phyloP scores from a whole-genome alignment of 2,888 invertebrate genomes.

The Drosophila kambysellisi region DNA sequence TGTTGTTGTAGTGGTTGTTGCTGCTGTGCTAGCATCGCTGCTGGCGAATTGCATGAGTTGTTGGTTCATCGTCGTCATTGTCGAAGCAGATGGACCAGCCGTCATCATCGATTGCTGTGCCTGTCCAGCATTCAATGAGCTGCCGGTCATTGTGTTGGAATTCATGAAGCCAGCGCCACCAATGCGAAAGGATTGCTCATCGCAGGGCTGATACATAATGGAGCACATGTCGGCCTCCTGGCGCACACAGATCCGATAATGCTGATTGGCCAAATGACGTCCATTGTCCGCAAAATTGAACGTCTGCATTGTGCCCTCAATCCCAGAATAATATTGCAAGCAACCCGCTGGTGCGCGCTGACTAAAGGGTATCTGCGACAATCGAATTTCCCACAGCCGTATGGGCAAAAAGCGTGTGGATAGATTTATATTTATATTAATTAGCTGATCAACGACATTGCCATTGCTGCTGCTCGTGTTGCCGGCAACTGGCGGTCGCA shows the following conservation, averaged over 20 bases:
- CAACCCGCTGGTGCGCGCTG: conserved; percentile 92
- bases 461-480: conserved; percentile 35
- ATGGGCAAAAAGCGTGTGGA: conserved; percentile 88
- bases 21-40: conserved; percentile 25
- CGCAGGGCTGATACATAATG: conserved; percentile 91
- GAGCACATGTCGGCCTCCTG: conserved; percentile 90
- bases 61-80: conserved; percentile 22
- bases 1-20: conserved; percentile 15
- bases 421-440: conserved; percentile 86
- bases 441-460: conserved; percentile 49
- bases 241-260: conserved; percentile 91
- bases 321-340: conserved; percentile 89
- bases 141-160: conserved; percentile 8
- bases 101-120: not conserved
- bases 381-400: conserved; percentile 91
- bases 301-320: conserved; percentile 88
- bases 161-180: conserved; percentile 84
- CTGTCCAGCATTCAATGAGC: conserved; percentile 12
- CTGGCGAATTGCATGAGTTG: conserved; percentile 8
- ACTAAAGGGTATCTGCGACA: conserved; percentile 91
- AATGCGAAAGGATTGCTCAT: conserved; percentile 91
- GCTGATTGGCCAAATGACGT: conserved; percentile 91
- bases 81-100: not conserved
- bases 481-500: conserved; percentile 56
- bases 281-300: conserved; percentile 94